Evolutionary conservation across 2,113 vertebrate species (phyloP), one percentile per base, ranked within the genome.

Genomic region (Anser brachyrhynchus): DNA sequence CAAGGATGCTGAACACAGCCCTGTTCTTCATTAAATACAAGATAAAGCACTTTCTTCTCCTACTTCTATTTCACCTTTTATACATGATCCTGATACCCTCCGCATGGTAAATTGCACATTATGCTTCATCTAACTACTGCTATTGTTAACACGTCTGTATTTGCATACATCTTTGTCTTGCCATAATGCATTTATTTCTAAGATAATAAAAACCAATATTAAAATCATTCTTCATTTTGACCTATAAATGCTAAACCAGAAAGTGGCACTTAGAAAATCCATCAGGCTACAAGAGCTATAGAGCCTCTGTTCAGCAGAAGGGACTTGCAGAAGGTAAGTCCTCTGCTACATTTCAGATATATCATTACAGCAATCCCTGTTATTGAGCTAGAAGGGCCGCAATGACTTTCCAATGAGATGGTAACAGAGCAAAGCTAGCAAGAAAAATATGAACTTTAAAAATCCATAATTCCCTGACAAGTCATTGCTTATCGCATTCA

Each of bases 381-480:
- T 70, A 49, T 4, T 44, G 65, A 87, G 70, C 82, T 89, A 85
- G 93, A 90, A 0, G 44, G 25, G 77, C 25, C 84, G 79, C 92
- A 80, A 11, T 16, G 58, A 31, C 57, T 51, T 77, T 70, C 66
- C 35, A 35, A 58, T 25, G 87, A 92, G 73, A 55, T 0, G 8
- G 65, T 19, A 82, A 76, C 15, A 13, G 65, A 90, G 81, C 77
- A 52, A 55, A 0, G 3, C 14, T 28, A 69, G 75, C 46, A 37
- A 84, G 70, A 49, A 93, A 94, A 95, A 84, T 1, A 62, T 16
- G 61, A 59, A 90, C 89, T 95, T 89, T 72, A 41, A 80, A 93
- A 94, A 89, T 71, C 66, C 57, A 13, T 64, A 93, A 92, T 74
- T 89, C 75, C 84, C 89, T 81, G 67, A 61, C 72, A 94, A 94